These are phyloP conservation scores for Semaprochilodus insignis DNA, from an alignment of 2,797 vertebrate genomes.

Conservation along the genomic window DNA sequence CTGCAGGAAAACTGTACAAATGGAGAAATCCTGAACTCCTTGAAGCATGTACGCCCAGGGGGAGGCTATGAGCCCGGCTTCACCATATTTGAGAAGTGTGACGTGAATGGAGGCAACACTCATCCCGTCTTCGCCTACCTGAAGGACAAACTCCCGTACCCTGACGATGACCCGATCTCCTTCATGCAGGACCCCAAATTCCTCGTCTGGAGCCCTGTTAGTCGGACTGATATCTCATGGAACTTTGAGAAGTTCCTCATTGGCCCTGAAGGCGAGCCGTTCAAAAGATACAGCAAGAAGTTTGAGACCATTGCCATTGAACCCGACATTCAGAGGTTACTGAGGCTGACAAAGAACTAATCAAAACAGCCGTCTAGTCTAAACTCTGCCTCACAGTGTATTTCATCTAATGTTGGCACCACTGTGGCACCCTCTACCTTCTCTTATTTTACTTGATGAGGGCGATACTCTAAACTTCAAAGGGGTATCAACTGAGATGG, in stretches of 20 bases:
- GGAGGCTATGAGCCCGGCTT: conserved; percentile 90
- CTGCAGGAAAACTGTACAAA: conserved; percentile 91
- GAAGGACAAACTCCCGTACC: conserved; percentile 93
- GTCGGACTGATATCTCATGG: conserved; percentile 91
- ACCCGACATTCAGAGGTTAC: conserved; percentile 92
- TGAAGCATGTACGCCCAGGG: conserved; percentile 92
- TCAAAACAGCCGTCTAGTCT: conserved; percentile 33
- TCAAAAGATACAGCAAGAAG: conserved; percentile 93
- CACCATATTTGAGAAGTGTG: conserved; percentile 91
- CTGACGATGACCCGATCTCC: conserved; percentile 83
- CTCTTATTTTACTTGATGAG: conserved; percentile 88
- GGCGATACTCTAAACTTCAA: conserved; percentile 80
- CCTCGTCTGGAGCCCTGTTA: conserved; percentile 90
- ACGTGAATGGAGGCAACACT: conserved; percentile 89
- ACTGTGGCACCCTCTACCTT: conserved; percentile 60
- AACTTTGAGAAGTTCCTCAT: conserved; percentile 99
- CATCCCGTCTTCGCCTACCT: conserved; percentile 95
- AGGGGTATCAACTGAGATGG: conserved; percentile 80
- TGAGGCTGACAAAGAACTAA: conserved; percentile 91
- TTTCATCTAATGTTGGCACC: conserved; percentile 50
- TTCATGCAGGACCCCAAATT: conserved; percentile 89
- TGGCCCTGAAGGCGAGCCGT: conserved; percentile 94
- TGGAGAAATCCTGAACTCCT: conserved; percentile 89
- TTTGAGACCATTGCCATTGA: conserved; percentile 88
- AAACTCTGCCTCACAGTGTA: conserved; percentile 27